Evolutionary conservation across 1,140 invertebrate species (phyloP).

Genomic region (Ceratina calcarata): DNA sequence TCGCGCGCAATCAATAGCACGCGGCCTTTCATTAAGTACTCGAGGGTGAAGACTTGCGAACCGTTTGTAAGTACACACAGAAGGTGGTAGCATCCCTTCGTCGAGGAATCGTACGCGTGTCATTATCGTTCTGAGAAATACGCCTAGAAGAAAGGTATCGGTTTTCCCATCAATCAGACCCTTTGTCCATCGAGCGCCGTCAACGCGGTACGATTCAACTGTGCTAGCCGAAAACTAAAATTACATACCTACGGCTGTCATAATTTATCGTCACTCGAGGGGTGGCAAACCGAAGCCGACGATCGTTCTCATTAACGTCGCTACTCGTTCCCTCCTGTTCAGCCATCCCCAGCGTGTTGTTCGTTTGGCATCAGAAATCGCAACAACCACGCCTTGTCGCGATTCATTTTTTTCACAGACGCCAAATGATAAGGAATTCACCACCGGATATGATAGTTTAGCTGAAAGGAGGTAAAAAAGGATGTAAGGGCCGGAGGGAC

Average conservation of each 20-base stretch:
- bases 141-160: constrained; percentile 37
- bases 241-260: constrained; percentile 18
- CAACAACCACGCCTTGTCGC: not conserved
- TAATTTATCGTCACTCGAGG: constrained; percentile 8
- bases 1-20: not conserved
- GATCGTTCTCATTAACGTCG: constrained; percentile 8
- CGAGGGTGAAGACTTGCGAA: constrained; percentile 49
- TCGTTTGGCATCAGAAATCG: not conserved
- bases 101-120: constrained; percentile 56
- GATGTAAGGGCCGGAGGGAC: constrained; percentile 15
- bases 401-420: not conserved
- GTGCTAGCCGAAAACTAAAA: constrained; percentile 21
- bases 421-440: not conserved
- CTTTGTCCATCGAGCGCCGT: constrained; percentile 24
- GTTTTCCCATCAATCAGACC: constrained; percentile 67
- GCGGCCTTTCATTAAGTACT: constrained; percentile 58
- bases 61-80: constrained; percentile 9
- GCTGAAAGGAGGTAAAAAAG: constrained; percentile 5
- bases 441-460: constrained; percentile 7
- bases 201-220: not conserved
- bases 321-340: too few species aligned
- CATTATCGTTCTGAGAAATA: constrained; percentile 66
- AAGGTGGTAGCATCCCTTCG: constrained; percentile 48
- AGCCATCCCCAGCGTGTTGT: too few species aligned
- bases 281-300: not conserved